Conservation (phyloP, 2,113 vertebrate species). For the Tursiops truncatus region DNA sequence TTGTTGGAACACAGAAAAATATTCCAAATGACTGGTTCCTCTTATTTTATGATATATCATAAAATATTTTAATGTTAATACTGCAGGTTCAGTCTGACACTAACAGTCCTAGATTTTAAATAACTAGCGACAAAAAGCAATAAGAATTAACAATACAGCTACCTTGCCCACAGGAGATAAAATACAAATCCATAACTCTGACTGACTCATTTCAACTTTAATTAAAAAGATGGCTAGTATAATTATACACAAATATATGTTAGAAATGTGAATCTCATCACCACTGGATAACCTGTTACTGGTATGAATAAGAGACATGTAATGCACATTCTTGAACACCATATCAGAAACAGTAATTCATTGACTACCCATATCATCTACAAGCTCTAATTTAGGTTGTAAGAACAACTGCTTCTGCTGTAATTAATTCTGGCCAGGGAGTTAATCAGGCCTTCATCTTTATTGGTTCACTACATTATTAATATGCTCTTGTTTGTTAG, state of each 20-base stretch:
- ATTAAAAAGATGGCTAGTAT: background rate
- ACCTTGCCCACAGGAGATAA: background rate
- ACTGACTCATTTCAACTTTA: background rate
- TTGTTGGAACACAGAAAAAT: background rate
- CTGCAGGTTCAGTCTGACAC: background rate
- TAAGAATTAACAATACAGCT: background rate
- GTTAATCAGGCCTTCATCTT: constrained; percentile 78
- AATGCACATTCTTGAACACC: background rate
- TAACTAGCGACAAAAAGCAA: background rate
- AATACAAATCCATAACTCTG: background rate
- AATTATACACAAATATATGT: background rate
- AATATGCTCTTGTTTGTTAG: constrained; percentile 60
- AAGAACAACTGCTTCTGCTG: constrained; percentile 66
- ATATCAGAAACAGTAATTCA: constrained; percentile 30
- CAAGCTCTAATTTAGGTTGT: constrained; percentile 69
- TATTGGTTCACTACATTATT: constrained; percentile 72
- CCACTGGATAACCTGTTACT: background rate
- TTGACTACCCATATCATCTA: constrained; percentile 71
- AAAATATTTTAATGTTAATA: background rate
- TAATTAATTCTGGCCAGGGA: constrained; percentile 74
- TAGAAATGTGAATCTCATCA: background rate
- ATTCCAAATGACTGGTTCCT: background rate
- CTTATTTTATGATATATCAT: background rate
- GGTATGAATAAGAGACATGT: background rate
- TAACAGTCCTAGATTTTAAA: background rate